Evolutionary conservation across 2,113 vertebrate species (phyloP), one percentile per base, ranked within the genome.

Genomic region (Pungitius pungitius): DNA sequence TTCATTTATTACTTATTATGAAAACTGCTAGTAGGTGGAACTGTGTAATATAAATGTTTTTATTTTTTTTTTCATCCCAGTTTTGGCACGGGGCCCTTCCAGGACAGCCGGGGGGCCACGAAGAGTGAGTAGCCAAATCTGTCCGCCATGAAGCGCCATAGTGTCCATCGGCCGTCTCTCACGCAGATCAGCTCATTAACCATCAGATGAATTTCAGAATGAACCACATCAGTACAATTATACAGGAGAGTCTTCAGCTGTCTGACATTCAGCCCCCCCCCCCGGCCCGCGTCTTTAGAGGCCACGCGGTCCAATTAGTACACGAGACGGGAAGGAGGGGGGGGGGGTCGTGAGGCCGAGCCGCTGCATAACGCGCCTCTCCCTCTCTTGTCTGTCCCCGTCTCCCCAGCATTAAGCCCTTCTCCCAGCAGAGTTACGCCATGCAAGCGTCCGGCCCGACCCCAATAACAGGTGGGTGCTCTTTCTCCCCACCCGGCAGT

Each of bases 41-140:
- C 35, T 45, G 1, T 37, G 35, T 81, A 18, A 75, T 5, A 26
- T n/a, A 33, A 2, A 47, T 54, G 68, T 1, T 4, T 3, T 49
- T 73, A 0, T 8, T 5, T 73, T 73, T 30, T 49, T 73, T 73
- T 30, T 49, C 82, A 90, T 70, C 85, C 43, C 87, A 98, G 97
- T 97, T 97, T 91, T 98, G 97, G 97, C 96, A 96, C 56, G 96
- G 96, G 85, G 76, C 95, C 60, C 93, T 97, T 86, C 92, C 95
- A 62, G 94, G 95, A 82, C 96, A 97, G 91, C 93, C 95, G 37
- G 94, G 94, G 70, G 93, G 95, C 30, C 96, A 95, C 81, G 96
- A 97, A 54, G 96, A 97, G 97, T 98, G 94, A 96, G 97, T 95
- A 26, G 15, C 30, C 20, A 2, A n/a, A 66, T 76, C 20, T 15